Base-by-base conservation (phyloP, 2,888 invertebrate species). In the Limnephilus marmoratus region DNA sequence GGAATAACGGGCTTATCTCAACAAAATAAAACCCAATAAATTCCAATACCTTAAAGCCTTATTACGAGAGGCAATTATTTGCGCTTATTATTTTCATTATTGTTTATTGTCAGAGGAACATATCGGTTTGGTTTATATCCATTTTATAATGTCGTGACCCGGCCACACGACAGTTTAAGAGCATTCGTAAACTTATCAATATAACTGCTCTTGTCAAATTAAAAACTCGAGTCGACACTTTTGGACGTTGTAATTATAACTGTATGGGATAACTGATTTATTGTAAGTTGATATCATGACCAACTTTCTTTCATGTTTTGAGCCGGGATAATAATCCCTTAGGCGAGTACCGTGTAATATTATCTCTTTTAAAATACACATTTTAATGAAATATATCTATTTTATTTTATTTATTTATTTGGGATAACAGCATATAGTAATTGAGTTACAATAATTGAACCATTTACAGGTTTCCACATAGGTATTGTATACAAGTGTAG, bases 91-190 rank as follows among this genome's bases (percentile, higher is more conserved):
- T 89, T 34, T 89, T 89, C 34, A 12, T 68, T 81, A 80, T 31
- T 89, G 49, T 86, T 45, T 31, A 34, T 18, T 29, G 86, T 86
- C 86, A 29, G 86, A 24, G 49, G n/a, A 45, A 68, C 68, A 68
- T 85, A 86, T 89, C 31, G 31, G 82, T 41, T 68, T 81, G 82
- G 81, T 92, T 85, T 90, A 90, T 80, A 31, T 31, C 82, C 80
- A 90, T 29, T 86, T 90, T 31, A 80, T 29, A 53, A 49, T 80
- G 24, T 90, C 92, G 92, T 92, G 91, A 92, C 82, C 45, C 5
- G 31, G 92, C 90, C 91, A 92, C 92, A 86, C 92, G 92, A 90
- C 87, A 90, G 68, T 90, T 85, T 90, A 90, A 91, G 80, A 91
- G 82, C 49, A 45, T 49, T 88, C 88, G 82, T 90, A 90, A 90